Evolutionary conservation across 2,888 invertebrate genomes (phyloP).

Genomic region (Stenotaenia linearis): DNA sequence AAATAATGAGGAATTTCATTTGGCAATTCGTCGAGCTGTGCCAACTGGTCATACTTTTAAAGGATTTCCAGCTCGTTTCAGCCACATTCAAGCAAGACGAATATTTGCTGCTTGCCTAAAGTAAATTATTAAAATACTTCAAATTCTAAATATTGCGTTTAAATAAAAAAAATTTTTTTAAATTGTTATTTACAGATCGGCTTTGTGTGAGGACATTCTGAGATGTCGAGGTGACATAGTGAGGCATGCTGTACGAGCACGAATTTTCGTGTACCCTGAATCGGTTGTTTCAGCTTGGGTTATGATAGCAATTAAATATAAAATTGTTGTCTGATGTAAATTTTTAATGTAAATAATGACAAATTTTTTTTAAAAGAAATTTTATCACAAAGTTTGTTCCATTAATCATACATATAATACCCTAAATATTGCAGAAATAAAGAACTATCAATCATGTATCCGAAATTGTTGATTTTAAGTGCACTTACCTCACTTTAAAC

Average conservation of each 20-base stretch:
- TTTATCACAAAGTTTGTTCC: too few species aligned
- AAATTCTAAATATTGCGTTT: too few species aligned
- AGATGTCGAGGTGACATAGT: slow-evolving; percentile 27
- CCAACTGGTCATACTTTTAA: slow-evolving; percentile 50
- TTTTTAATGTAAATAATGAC: neutral
- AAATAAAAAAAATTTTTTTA: too few species aligned
- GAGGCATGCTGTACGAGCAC: slow-evolving; percentile 13
- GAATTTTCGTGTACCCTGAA: slow-evolving; percentile 28
- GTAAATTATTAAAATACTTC: too few species aligned
- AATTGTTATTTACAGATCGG: too few species aligned
- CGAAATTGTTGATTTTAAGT: too few species aligned
- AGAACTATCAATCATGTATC: too few species aligned
- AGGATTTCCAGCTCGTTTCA: slow-evolving; percentile 48
- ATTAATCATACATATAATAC: too few species aligned
- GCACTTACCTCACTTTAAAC: too few species aligned
- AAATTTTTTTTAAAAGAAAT: too few species aligned
- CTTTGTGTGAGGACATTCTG: slow-evolving; percentile 24
- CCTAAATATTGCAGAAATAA: too few species aligned
- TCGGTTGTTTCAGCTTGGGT: slow-evolving; percentile 22
- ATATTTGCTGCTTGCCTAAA: slow-evolving; percentile 45
- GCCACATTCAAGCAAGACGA: slow-evolving; percentile 46
- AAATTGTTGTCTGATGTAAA: neutral
- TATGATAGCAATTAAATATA: slow-evolving; percentile 32
- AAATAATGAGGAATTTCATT: slow-evolving; percentile 49
- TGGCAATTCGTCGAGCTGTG: slow-evolving; percentile 45